Evolutionary conservation across 2,113 vertebrate genomes (phyloP), one percentile per base, ranked within the genome.

Genomic region (Eulacestoma nigropectus): DNA sequence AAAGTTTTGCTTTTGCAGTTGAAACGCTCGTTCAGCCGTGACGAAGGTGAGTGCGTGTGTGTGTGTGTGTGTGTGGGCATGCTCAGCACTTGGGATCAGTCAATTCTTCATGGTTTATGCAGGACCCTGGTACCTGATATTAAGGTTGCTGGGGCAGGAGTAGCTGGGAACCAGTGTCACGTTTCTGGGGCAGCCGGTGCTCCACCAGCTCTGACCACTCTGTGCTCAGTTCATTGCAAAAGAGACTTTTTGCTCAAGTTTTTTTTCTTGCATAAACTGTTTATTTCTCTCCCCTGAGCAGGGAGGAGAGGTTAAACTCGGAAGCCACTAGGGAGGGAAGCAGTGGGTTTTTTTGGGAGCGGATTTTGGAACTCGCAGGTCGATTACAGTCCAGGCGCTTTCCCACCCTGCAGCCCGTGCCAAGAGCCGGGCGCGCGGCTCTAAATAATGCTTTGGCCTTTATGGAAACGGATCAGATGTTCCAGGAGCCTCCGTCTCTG

Each of bases 381-480:
- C 83, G 90, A 65, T 95, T 91, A 16, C 87, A 83, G 96, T 94
- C 96, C 94, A 96, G 96, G 47, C 93, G 46, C 73, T 95, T 86
- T 95, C 96, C 96, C 97, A 96, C 95, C 96, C 97, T 59, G 88
- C 83, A 53, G 62, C 80, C 65, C 1, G 32, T 96, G 97, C 97
- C 97, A 97, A 96, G 95, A 92, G 89, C 85, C 55, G 88, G 95
- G 95, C 84, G 91, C 13, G 14, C 68, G 41, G 95, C 97, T 98
- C 97, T 95, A 97, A 98, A 98, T 98, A 98, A 98, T 96, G 94
- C 97, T 97, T n/a, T 92, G 97, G 98, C 98, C 98, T 98, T 97
- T 96, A 60, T 97, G 95, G 98, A 96, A 97, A 96, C 63, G 64
- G 63, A 96, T 98, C 98, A 97, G 90, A 97, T 97, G 97, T 98